Percentiles rank a stretch among this genome's conserved stretches.
phyloP scores from a whole-genome alignment of 2,888 invertebrate genomes.

The Pandemis heparana region DNA sequence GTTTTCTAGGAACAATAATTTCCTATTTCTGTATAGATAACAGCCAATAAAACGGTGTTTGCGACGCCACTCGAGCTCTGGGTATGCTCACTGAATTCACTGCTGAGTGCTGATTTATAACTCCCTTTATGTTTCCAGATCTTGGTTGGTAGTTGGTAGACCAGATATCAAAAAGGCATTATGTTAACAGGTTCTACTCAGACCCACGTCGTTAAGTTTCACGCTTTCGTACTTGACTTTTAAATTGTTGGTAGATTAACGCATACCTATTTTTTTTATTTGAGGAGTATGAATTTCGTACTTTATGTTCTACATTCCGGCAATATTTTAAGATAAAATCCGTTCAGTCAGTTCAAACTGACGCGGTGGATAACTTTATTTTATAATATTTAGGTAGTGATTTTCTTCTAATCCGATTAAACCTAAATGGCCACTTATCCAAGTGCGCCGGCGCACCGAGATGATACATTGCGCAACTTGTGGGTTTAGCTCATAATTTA shows the following conservation, averaged over 20 bases:
- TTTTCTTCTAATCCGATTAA: background rate
- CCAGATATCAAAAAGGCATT: constrained; percentile 6
- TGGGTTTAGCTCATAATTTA: constrained; percentile 34
- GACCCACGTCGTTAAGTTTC: background rate
- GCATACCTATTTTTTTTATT: background rate
- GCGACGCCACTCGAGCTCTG: constrained; percentile 5
- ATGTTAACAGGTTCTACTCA: background rate
- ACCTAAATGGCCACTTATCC: constrained; percentile 17
- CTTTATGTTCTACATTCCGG: no score
- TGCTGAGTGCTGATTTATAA: constrained; percentile 11
- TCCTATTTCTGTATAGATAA: constrained; percentile 3
- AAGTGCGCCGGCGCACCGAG: constrained; percentile 17
- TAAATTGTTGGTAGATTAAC: background rate
- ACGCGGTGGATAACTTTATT: no score
- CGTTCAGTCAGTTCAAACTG: no score
- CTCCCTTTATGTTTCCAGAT: background rate
- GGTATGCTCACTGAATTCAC: constrained; percentile 1
- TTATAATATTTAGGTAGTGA: background rate
- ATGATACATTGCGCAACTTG: constrained; percentile 36
- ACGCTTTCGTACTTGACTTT: background rate
- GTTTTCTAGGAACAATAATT: constrained; percentile 3
- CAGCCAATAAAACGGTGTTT: background rate
- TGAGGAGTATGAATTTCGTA: no score
- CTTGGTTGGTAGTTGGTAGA: background rate
- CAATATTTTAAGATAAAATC: no score